phyloP scores from a whole-genome alignment of 2,888 invertebrate species.

The Punctoribates punctum region DNA sequence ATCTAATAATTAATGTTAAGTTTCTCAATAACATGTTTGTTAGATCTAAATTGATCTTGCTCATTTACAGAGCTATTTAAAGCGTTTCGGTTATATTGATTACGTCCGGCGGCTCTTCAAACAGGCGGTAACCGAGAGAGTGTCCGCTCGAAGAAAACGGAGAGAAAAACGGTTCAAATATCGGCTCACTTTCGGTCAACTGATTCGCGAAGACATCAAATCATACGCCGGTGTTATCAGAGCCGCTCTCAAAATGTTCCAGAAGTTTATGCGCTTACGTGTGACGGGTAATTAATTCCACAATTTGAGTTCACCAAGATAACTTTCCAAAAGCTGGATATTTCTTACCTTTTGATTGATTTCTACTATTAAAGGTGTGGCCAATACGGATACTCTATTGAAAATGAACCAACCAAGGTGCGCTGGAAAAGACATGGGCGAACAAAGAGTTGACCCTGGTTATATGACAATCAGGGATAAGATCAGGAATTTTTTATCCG shows the following conservation, averaged over 20 bases:
- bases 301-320: too few species aligned
- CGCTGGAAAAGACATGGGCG: not conserved
- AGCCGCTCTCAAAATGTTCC: not conserved
- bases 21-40: too few species aligned
- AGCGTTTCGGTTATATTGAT: conserved; percentile 20
- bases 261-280: not conserved
- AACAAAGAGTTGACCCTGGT: not conserved
- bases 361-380: not conserved
- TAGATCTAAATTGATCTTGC: too few species aligned
- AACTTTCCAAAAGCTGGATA: too few species aligned
- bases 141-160: not conserved
- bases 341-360: not conserved
- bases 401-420: conserved; percentile 11
- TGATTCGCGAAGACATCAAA: conserved; percentile 3
- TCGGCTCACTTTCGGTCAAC: not conserved
- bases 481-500: not conserved
- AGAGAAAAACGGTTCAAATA: not conserved
- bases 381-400: not conserved
- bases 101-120: not conserved
- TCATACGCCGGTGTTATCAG: not conserved
- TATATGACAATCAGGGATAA: conserved; percentile 5
- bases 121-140: not conserved
- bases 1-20: too few species aligned
- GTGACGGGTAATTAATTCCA: not conserved
- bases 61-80: not conserved